Base-by-base conservation (phyloP, 1,140 invertebrate species). In the Chlorops oryzae region DNA sequence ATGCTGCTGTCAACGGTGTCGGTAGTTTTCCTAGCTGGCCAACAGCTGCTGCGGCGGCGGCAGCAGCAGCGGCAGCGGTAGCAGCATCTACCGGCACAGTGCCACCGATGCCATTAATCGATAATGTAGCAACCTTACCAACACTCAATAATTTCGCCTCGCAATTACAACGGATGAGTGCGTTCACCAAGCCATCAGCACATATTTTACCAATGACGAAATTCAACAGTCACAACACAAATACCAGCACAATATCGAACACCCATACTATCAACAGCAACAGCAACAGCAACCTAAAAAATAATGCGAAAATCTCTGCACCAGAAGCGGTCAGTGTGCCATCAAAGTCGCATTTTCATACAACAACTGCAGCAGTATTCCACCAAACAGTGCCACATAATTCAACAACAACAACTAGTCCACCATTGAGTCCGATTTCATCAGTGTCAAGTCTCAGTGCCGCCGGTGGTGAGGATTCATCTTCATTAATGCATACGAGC, bases 381-480 rank as follows among this genome's bases (percentile, higher is more conserved):
- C 13, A 51, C 39, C 34, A 21, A n/a, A n/a, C n/a, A 13, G 45
- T 49, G 5, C 35, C 70, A 63, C 5, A 73, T 73, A 60, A 47
- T 12, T 48, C 40, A 3, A 44, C 46, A 2, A 35, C 50, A 15
- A 74, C 78, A 0, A 76, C 75, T 3, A 82, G 81, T 57, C 82
- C 82, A 0, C 74, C 82, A 0, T 54, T 82, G 10, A 83, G 81
- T 48, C 82, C 82, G 0, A 71, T 81, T 13, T 83, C 82, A 0
- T 84, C 82, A 17, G 79, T 81, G 2, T 84, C 83, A 5, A 83
- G 82, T 38, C 80, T 76, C 55, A n/a, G n/a, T n/a, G n/a, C n/a
- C n/a, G n/a, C n/a, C n/a, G n/a, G n/a, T n/a, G 81, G 65, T 15
- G 59, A 68, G 5, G 69, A 72, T 40, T 62, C 65, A 28, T 65